Conservation (phyloP, 2,113 vertebrate species). For the Polypterus senegalus region DNA sequence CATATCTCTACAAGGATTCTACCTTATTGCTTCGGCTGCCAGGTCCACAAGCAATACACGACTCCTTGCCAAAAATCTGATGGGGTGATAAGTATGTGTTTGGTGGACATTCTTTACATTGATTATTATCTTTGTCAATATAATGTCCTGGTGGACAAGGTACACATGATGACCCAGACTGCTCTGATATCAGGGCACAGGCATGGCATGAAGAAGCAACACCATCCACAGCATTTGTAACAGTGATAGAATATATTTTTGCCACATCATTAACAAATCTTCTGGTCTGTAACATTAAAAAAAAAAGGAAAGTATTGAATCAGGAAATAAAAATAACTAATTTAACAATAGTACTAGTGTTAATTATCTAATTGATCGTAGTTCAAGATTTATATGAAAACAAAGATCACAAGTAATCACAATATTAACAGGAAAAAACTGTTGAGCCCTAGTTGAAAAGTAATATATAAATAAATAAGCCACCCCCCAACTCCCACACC, state of each 20-base stretch:
- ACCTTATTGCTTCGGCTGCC: slow-evolving; percentile 77
- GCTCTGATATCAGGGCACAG: slow-evolving; percentile 69
- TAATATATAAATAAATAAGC: not conserved
- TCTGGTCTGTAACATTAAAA: slow-evolving; percentile 51
- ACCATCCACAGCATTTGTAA: slow-evolving; percentile 75
- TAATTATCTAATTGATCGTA: not conserved
- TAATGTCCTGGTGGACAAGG: slow-evolving; percentile 83
- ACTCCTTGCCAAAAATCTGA: slow-evolving; percentile 60
- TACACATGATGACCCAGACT: slow-evolving; percentile 69
- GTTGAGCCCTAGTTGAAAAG: slow-evolving; percentile 2
- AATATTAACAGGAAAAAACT: slow-evolving; percentile 12
- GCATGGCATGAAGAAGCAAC: slow-evolving; percentile 71
- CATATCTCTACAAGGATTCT: not conserved
- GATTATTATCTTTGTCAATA: slow-evolving; percentile 69
- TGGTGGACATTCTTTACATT: slow-evolving; percentile 71
- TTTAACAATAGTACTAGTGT: not conserved
- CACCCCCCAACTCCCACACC: too few species aligned
- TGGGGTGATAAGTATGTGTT: slow-evolving; percentile 75
- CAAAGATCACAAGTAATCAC: not conserved
- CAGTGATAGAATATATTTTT: slow-evolving; percentile 78
- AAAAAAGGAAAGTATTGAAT: not conserved
- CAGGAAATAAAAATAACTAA: not conserved
- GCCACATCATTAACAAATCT: slow-evolving; percentile 68
- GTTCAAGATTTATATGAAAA: not conserved
- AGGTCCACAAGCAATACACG: slow-evolving; percentile 78